Percentiles rank a stretch among this genome's conserved stretches.
Evolutionary conservation across 2,797 vertebrate genomes (phyloP).

Genomic region (Heliangelus exortis): DNA sequence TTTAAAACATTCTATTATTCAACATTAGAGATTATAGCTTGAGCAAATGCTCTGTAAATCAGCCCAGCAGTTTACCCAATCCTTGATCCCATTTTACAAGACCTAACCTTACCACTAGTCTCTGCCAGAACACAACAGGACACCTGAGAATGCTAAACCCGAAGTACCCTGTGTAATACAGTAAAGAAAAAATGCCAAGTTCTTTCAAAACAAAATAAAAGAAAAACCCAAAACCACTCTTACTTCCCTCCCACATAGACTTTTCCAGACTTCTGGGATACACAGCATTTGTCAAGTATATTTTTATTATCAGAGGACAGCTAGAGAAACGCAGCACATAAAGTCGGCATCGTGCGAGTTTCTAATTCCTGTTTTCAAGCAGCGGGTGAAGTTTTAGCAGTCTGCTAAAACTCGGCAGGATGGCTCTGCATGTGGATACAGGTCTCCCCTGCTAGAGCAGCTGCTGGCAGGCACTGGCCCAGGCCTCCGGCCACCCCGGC

Average conservation of each 20-base stretch:
- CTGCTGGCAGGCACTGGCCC: background rate
- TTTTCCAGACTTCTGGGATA: background rate
- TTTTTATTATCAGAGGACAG: background rate
- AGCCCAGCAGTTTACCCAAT: background rate
- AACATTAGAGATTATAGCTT: background rate
- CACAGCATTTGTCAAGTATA: background rate
- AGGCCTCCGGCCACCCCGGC: background rate
- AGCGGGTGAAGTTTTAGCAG: background rate
- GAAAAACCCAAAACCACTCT: background rate
- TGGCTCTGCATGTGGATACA: background rate
- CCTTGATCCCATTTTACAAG: constrained; percentile 29
- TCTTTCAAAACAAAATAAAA: background rate
- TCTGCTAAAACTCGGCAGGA: background rate
- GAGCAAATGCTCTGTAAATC: background rate
- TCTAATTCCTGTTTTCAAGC: accelerated
- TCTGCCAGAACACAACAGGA: background rate
- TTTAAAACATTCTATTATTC: background rate
- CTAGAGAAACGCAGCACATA: background rate
- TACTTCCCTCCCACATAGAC: background rate
- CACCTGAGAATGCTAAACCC: background rate
- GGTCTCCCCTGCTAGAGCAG: background rate
- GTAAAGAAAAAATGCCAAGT: background rate
- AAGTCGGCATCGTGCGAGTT: background rate
- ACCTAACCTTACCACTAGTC: background rate
- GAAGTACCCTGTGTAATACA: accelerated